Evolutionary conservation across 2,797 vertebrate species (phyloP), one percentile per base, ranked within the genome.

Genomic region (Crypturellus tataupa): DNA sequence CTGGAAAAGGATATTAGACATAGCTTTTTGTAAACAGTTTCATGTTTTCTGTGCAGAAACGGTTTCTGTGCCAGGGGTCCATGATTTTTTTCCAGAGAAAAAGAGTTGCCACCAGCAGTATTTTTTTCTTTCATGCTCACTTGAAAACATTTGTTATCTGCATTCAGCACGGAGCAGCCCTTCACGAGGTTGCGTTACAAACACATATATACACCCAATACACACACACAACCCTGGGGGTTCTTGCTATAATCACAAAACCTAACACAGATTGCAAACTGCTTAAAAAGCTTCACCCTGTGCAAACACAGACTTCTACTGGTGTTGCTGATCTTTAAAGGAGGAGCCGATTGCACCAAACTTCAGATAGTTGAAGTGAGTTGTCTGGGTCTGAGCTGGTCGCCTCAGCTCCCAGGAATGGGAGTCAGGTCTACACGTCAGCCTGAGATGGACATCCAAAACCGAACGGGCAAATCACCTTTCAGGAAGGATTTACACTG

Each of bases 41-140:
- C 84, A 84, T 95, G 93, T 95, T 95, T 97, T 94, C 96, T 92
- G 94, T 89, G 92, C 91, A 92, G 91, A 89, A 93, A 83, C 42
- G 24, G 46, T 63, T 90, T 24, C 90, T 23, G 59, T 93, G 95
- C 95, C 96, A 95, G 83, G 21, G 46, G 9, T 51, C 65, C 44
- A 39, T 63, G 87, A 59, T 40, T 90, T 63, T 91, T 95, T 97
- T 92, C 92, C 91, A 93, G 21, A 65, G 76, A 87, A 94, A 67
- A 77, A 78, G 73, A 95, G 72, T 71, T 78, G 81, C 81, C 85
- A 95, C 84, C 79, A 92, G 59, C 60, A 80, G 67, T 16, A 46
- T 42, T 76, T 87, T 86, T 80, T 90, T 58, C 89, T 46, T 42
- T 25, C 24, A 20, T 7, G 42, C 64, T 80, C 51, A 59, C 78